phyloP scores from a whole-genome alignment of 2,797 vertebrate species.

The Huso huso region DNA sequence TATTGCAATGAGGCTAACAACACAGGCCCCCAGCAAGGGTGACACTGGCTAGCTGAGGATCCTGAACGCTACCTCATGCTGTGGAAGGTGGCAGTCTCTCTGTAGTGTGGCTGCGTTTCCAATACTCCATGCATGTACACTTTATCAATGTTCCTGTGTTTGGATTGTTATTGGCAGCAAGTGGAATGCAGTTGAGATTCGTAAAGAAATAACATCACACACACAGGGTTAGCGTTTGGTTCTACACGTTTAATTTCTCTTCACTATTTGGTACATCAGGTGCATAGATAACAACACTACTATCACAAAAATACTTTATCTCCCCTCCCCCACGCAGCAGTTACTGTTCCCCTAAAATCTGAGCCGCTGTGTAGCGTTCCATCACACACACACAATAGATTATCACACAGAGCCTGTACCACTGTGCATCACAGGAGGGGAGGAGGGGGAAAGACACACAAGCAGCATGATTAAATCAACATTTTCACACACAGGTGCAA shows the following conservation, averaged over 20 bases:
- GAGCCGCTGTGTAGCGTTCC: conserved; percentile 34
- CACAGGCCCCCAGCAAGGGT: no score
- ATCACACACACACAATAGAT: conserved; percentile 22
- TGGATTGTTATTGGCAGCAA: not conserved
- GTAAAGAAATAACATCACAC: not conserved
- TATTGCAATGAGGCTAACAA: no score
- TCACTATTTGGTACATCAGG: conserved; percentile 73
- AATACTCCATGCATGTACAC: not conserved
- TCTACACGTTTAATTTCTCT: conserved; percentile 35
- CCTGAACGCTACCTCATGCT: no score
- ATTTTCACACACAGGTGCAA: conserved; percentile 34
- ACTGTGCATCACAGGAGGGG: conserved; percentile 19
- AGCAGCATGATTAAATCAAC: conserved; percentile 45
- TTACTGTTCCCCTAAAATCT: conserved; percentile 33
- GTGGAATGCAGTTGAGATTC: not conserved
- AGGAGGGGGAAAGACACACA: conserved; percentile 38
- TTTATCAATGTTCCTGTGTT: not conserved
- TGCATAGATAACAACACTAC: conserved; percentile 64
- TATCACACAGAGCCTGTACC: conserved; percentile 23
- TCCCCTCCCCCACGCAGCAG: conserved; percentile 44
- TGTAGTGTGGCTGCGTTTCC: no score
- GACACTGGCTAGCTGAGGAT: no score
- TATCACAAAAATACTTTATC: conserved; percentile 61
- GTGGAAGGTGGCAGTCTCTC: no score
- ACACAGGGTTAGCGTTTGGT: conserved; percentile 2